Evolutionary conservation across 1,140 invertebrate genomes (phyloP).

Genomic region (Leucophenga varia): DNA sequence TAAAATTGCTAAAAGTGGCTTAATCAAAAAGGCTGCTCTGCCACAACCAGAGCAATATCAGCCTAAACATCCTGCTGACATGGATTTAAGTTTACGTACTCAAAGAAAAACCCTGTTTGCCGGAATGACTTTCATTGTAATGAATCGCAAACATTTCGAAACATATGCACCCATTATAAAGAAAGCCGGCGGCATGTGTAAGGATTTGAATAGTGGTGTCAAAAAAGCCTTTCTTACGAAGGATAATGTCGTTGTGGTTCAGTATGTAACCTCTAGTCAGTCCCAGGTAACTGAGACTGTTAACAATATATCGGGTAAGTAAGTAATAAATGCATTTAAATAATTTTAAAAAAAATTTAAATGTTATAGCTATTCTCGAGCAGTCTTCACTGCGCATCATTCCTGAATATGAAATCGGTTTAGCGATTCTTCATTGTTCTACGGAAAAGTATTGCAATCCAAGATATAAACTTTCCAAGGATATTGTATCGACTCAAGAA

Average conservation of each 20-base stretch:
- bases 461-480: slow-evolving; percentile 54
- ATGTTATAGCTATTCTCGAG: slow-evolving; percentile 56
- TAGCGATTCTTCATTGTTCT: slow-evolving; percentile 66
- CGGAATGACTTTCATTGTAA: slow-evolving; percentile 65
- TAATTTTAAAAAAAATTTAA: no score
- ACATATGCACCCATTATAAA: slow-evolving; percentile 59
- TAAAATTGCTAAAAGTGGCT: slow-evolving; percentile 51
- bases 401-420: slow-evolving; percentile 67
- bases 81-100: slow-evolving; percentile 60
- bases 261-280: slow-evolving; percentile 54
- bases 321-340: background rate
- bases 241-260: slow-evolving; percentile 58
- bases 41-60: slow-evolving; percentile 60
- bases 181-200: slow-evolving; percentile 53
- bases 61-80: slow-evolving; percentile 52
- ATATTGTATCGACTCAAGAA: no score
- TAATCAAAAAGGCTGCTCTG: slow-evolving; percentile 39
- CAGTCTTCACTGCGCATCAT: slow-evolving; percentile 61
- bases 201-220: slow-evolving; percentile 57
- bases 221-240: slow-evolving; percentile 58
- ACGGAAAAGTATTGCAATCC: slow-evolving; percentile 69
- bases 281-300: slow-evolving; percentile 58
- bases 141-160: slow-evolving; percentile 61
- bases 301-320: slow-evolving; percentile 56
- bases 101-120: slow-evolving; percentile 61